phyloP scores from a whole-genome alignment of 2,888 invertebrate genomes.

The Lasiommata megera region DNA sequence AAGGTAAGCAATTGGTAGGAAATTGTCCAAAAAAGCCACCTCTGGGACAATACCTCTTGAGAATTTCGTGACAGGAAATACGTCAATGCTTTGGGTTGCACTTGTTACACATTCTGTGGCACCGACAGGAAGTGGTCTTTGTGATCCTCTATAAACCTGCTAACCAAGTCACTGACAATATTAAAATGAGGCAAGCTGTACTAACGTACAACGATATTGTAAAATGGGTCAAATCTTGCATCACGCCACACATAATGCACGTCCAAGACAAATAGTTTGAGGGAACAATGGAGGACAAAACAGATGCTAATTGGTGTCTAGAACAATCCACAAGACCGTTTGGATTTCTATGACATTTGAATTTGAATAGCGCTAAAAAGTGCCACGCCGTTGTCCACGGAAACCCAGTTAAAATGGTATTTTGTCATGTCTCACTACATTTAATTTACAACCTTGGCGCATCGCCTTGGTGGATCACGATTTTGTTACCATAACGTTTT shows the following conservation, averaged over 20 bases:
- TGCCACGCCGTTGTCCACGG: background rate
- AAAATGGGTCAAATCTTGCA: conserved; percentile 34
- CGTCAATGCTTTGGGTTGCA: too few relatives aligned
- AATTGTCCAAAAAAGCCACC: too few relatives aligned
- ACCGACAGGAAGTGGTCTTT: too few relatives aligned
- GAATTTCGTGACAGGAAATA: too few relatives aligned
- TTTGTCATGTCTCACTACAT: background rate
- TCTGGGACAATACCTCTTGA: too few relatives aligned
- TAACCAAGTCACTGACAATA: too few relatives aligned
- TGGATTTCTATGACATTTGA: conserved; percentile 40
- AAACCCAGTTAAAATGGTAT: conserved; percentile 7
- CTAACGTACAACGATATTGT: conserved; percentile 12
- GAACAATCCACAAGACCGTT: conserved; percentile 30
- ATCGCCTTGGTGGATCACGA: conserved; percentile 10
- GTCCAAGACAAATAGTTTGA: conserved; percentile 18
- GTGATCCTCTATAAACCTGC: too few relatives aligned
- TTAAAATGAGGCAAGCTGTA: conserved; percentile 19
- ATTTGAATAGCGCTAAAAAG: conserved; percentile 36
- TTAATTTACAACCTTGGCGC: conserved; percentile 16
- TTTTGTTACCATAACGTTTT: background rate
- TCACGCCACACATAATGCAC: conserved; percentile 17
- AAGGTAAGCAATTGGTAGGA: too few relatives aligned
- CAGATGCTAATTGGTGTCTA: conserved; percentile 33
- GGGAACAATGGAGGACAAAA: conserved; percentile 32
- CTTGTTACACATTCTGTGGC: too few relatives aligned